These are phyloP conservation scores for Amiota communis DNA, from an alignment of 2,888 invertebrate genomes.

Conservation along the genomic window DNA sequence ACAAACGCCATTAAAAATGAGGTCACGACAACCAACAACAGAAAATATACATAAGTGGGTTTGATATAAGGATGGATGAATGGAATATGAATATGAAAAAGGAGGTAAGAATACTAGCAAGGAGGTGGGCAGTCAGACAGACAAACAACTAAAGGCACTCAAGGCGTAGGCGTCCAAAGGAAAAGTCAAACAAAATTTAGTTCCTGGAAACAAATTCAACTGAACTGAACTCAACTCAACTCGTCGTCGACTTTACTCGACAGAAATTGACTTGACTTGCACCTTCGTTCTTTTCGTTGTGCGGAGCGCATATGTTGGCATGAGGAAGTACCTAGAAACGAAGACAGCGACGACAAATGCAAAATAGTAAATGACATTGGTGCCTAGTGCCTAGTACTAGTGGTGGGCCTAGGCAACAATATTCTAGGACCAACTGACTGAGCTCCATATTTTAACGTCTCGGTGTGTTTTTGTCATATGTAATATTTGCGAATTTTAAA, in stretches of 20 bases:
- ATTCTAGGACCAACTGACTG: background rate
- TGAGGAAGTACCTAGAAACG: background rate
- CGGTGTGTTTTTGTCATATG: slow-evolving; percentile 11
- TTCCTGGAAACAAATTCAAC: background rate
- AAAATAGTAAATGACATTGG: slow-evolving; percentile 25
- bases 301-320: too few species aligned
- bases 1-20: slow-evolving; percentile 66
- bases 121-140: background rate
- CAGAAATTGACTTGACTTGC: background rate
- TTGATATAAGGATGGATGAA: background rate
- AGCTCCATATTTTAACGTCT: background rate
- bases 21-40: slow-evolving; percentile 52
- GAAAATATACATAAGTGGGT: slow-evolving; percentile 1
- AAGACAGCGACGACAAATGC: slow-evolving; percentile 7
- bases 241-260: background rate
- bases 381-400: background rate
- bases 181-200: slow-evolving; percentile 60
- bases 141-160: slow-evolving; percentile 13
- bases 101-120: background rate
- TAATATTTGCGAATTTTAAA: slow-evolving; percentile 37
- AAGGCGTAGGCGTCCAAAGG: slow-evolving; percentile 43
- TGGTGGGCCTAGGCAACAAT: background rate
- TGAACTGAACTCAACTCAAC: background rate
- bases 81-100: background rate
- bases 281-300: too few species aligned